phyloP scores from a whole-genome alignment of 2,888 invertebrate species.

The Platycnemis pennipes region DNA sequence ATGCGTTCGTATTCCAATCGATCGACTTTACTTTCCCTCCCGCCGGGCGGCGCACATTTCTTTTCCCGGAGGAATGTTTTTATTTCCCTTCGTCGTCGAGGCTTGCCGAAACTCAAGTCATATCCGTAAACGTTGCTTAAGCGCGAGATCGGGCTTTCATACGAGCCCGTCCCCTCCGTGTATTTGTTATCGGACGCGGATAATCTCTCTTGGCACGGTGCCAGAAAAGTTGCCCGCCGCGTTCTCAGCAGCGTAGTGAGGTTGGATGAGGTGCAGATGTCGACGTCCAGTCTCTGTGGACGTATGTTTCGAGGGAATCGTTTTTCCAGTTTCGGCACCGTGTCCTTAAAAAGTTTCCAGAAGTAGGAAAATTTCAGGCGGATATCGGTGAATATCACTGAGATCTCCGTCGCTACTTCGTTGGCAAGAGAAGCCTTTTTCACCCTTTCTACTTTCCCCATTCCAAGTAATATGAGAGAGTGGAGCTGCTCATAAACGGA shows the following conservation, averaged over 20 bases:
- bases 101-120: neutral
- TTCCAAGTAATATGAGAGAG: too few species aligned
- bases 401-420: too few species aligned
- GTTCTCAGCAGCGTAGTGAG: neutral
- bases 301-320: neutral
- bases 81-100: neutral
- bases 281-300: neutral
- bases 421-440: too few species aligned
- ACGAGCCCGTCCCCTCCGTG: neutral
- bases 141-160: neutral
- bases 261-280: neutral
- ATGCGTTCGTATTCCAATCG: neutral
- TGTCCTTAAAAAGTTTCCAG: too few species aligned
- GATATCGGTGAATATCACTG: too few species aligned
- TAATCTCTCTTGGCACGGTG: neutral
- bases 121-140: neutral
- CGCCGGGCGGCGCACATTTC: neutral
- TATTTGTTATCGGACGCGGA: neutral
- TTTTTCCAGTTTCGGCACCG: neutral
- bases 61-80: neutral
- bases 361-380: too few species aligned
- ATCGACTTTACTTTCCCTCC: neutral
- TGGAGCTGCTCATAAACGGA: too few species aligned
- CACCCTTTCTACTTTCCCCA: too few species aligned
- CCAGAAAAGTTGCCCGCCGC: neutral